Evolutionary conservation across 2,888 invertebrate genomes (phyloP), one percentile per base, ranked within the genome.

Genomic region (Quadroppia sp.): DNA sequence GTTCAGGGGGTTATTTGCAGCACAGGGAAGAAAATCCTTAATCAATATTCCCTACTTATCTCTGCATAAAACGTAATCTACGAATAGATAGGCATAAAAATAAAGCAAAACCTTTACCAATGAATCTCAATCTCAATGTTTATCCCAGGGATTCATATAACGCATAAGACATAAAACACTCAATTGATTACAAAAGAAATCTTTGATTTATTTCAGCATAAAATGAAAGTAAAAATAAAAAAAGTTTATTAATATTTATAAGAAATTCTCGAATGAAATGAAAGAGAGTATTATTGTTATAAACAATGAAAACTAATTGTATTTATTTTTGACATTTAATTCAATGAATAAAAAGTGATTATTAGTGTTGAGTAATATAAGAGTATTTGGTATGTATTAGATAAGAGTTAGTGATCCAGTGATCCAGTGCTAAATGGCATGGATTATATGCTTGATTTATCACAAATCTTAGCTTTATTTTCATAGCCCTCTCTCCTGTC

Each of bases 401-500:
- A 45, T 69, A 42, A 42, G 45, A 69, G 45, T 69, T 45, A 69
- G 69, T 69, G 69, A 69, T 69, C 45, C 69, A 25, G 69, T 69
- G 69, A 69, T 69, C 45, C 69, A 25, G 45, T 69, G 69, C 69
- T 69, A 69, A 69, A 69, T 69, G 45, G 69, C 11, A 23, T 2
- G 69, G 69, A 69, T 69, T 69, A 69, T 69, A 42, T 69, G 69
- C 69, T 69, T 69, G 69, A 69, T 69, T 45, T 69, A 69, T 69
- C 45, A 45, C 23, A 45, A 25, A 45, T 69, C 69, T 69, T 69
- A 69, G 45, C 69, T 69, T 69, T 69, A 45, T 42, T 69, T 42
- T 45, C 42, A 28, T 11, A 15, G 48, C 15, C 69, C 17, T 69
- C 45, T 69, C 69, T 45, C 69, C 17, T 69, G 69, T 69, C 69